Base-by-base conservation (phyloP, 2,888 invertebrate genomes). In the Cataglyphis livida region DNA sequence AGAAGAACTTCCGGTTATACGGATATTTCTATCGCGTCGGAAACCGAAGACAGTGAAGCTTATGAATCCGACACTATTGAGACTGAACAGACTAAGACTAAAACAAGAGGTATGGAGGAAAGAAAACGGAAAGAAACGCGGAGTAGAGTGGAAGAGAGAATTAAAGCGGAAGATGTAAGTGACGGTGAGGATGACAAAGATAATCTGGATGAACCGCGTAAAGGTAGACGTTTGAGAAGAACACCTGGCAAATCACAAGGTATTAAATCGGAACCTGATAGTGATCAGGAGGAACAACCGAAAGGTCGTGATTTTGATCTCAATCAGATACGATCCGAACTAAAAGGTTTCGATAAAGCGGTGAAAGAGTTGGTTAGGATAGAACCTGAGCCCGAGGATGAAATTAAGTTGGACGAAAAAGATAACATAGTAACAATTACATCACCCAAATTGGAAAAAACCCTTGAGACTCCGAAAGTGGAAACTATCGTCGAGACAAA, bases 281-380 rank as follows among this genome's bases (percentile, higher is more conserved):
- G 95, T 64, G 95, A 95, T 66, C 76, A 76, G 28, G 95, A 95
- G 18, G 95, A 95, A 38, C 95, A 95, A 73, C 95, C 96, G 0
- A 96, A 96, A 92, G 97, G 97, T 1, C 95, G 97, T 5, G 98
- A 98, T 92, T 98, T 97, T 92, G 98, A 98, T 94, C 95, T 98
- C 35, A 98, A 97, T 94, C 97, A 98, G 95, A 98, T 98, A 82
- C 95, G 98, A 88, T 97, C 97, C 0, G 98, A 98, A 93, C 94
- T 98, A 3, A 98, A 98, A 94, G 98, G 98, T 6, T 96, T 98
- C 71, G 96, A 96, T 75, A 96, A 96, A 90, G 95, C 96, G 10
- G 95, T 96, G 0, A 96, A 96, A n/a, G 94, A 95, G 41, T 91
- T 95, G 2, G 89, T 94, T 4, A 88, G 92, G 25, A 88, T 92